Evolutionary conservation across 2,113 vertebrate species (phyloP), one percentile per base, ranked within the genome.

Genomic region (Bubo blakistoni): DNA sequence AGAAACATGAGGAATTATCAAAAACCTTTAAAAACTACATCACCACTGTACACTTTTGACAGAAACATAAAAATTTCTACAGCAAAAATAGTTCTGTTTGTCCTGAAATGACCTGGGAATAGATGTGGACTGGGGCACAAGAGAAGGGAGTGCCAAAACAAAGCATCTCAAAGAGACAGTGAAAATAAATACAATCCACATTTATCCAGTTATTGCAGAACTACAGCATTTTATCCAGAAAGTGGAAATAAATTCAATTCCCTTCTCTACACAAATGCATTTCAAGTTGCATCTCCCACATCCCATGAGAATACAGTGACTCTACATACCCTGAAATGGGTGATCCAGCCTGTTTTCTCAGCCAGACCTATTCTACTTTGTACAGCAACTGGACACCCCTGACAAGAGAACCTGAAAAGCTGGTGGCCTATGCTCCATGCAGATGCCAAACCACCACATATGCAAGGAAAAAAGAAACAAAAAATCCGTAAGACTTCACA

Each of bases 401-500:
- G 0, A 21, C 15, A 78, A 36, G 11, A 76, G n/a, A 82, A 47
- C 54, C 29, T 0, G 0, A 55, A 57, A 88, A 78, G 27, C 32
- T 74, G 22, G 16, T 29, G 20, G 59, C 5, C 26, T 55, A 2
- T 6, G 4, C 0, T 0, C 32, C 46, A 52, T 7, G 18, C 36
- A 82, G 66, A 29, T 38, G 36, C 21, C 29, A 62, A 76, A 32
- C 7, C 42, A 74, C 7, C 34, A 52, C 15, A 44, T 6, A 51
- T 8, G 16, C 2, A 32, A 3, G 2, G 1, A 32, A 20, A 54
- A 22, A 32, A 66, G 8, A 30, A 11, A 20, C 19, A 71, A 61
- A n/a, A 30, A 38, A 51, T 10, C 0, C 8, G 0, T 13, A 81
- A 74, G 6, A 63, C 18, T 69, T 77, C 55, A 83, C 2, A 0